Conservation (phyloP, 2,113 vertebrate genomes). For the Leptobrachium leishanense region DNA sequence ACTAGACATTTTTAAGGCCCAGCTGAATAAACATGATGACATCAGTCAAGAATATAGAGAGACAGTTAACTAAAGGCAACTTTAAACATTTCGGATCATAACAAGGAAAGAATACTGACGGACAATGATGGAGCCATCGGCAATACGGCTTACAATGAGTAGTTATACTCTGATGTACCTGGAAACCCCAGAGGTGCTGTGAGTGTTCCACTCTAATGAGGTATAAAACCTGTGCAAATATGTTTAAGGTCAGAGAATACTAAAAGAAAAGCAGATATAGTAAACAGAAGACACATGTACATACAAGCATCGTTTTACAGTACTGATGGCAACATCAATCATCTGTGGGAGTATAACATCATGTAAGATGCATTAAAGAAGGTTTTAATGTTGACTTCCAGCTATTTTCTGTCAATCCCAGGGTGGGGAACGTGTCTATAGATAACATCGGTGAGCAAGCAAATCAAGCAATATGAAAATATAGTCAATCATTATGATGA, state of each 20-base stretch:
- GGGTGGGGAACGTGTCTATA: not conserved
- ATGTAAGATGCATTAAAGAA: not conserved
- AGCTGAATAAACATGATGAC: conserved; percentile 45
- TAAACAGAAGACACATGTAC: not conserved
- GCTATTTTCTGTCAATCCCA: not conserved
- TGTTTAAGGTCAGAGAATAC: too few relatives aligned
- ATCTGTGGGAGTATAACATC: not conserved
- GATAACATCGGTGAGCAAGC: not conserved
- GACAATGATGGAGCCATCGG: not conserved
- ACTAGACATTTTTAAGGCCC: conserved; percentile 28
- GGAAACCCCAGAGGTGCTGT: not conserved
- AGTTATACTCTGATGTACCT: too few relatives aligned
- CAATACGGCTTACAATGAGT: not conserved
- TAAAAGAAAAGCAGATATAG: not conserved
- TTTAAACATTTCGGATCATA: not conserved
- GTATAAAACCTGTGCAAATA: not conserved
- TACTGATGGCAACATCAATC: not conserved
- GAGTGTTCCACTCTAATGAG: not conserved
- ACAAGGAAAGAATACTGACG: not conserved
- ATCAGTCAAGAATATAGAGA: not conserved
- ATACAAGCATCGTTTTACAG: not conserved
- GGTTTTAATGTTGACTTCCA: not conserved
- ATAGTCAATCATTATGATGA: too few relatives aligned
- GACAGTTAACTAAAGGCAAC: not conserved
- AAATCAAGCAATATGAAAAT: too few relatives aligned